These are phyloP conservation scores for Chrysodeixis includens DNA, from an alignment of 2,888 invertebrate genomes.

Conservation along the genomic window DNA sequence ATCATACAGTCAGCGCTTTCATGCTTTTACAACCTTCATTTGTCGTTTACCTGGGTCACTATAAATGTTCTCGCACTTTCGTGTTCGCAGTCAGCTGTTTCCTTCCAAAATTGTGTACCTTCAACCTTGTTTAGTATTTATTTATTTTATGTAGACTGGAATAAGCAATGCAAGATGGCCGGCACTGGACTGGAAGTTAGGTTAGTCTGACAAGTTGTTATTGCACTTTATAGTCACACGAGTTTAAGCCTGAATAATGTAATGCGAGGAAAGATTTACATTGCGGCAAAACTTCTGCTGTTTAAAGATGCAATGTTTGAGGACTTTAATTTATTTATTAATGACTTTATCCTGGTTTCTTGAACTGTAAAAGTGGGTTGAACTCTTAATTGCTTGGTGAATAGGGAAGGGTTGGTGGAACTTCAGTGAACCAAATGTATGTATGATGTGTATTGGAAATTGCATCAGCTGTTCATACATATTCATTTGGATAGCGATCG, in stretches of 20 bases:
- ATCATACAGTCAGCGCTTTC: slow-evolving; percentile 40
- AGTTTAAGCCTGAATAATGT: slow-evolving; percentile 30
- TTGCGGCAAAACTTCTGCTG: slow-evolving; percentile 35
- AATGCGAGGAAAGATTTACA: slow-evolving; percentile 28
- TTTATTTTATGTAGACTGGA: background rate
- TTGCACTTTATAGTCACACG: slow-evolving; percentile 17
- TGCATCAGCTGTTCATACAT: too few species aligned
- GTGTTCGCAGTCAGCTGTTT: slow-evolving; percentile 41
- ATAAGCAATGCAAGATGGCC: slow-evolving; percentile 1
- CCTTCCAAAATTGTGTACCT: slow-evolving; percentile 16
- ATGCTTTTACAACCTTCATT: slow-evolving; percentile 37
- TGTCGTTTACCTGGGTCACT: slow-evolving; percentile 28
- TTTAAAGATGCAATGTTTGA: slow-evolving; percentile 34
- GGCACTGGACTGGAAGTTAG: background rate
- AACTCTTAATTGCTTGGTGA: slow-evolving; percentile 41
- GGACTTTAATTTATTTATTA: slow-evolving; percentile 42
- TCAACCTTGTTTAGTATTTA: slow-evolving; percentile 10
- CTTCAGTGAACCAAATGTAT: background rate
- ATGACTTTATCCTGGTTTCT: slow-evolving; percentile 31
- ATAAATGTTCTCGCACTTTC: slow-evolving; percentile 26
- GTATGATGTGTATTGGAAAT: too few species aligned
- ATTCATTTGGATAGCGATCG: too few species aligned
- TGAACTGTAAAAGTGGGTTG: slow-evolving; percentile 30
- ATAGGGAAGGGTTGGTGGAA: background rate
- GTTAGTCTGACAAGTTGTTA: slow-evolving; percentile 8